A percentile compares a stretch with the other conserved stretches of the same genome.
Conservation (phyloP, 1,140 invertebrate genomes). For the Cherax destructor region DNA sequence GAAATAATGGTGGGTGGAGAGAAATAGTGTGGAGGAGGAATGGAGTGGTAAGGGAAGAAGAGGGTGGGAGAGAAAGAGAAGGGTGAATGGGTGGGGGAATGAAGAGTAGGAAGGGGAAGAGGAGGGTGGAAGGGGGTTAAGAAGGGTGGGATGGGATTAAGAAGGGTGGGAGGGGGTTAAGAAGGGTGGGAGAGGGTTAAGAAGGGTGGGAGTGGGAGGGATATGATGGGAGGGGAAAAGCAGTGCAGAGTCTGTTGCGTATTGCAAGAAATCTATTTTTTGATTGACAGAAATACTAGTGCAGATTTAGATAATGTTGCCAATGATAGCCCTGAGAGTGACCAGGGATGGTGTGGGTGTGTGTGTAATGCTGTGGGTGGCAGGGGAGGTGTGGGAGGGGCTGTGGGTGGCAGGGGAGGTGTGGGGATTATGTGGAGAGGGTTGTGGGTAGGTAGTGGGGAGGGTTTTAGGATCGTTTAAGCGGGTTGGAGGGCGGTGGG, state of each 20-base stretch:
- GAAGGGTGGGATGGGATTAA: neutral
- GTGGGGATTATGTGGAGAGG: neutral
- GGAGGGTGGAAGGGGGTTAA: neutral
- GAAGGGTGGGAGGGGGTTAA: neutral
- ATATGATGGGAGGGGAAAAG: neutral
- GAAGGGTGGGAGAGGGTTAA: neutral
- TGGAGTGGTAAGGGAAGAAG: neutral
- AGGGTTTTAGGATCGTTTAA: neutral
- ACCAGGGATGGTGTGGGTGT: neutral
- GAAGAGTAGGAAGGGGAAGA: neutral
- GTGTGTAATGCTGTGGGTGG: neutral
- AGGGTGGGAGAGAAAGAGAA: neutral
- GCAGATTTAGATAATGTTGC: no score
- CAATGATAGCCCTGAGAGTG: no score
- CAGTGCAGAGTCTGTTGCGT: neutral
- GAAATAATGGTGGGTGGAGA: neutral
- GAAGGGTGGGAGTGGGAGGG: neutral
- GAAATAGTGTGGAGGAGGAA: neutral
- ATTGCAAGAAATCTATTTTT: no score
- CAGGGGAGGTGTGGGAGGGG: neutral
- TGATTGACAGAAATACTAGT: no score
- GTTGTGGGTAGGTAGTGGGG: neutral
- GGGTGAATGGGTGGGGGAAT: no score
- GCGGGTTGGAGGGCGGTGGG: neutral
- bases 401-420: no score